Base-by-base conservation (phyloP, 2,797 vertebrate species). In the Cheirogaleus major region DNA sequence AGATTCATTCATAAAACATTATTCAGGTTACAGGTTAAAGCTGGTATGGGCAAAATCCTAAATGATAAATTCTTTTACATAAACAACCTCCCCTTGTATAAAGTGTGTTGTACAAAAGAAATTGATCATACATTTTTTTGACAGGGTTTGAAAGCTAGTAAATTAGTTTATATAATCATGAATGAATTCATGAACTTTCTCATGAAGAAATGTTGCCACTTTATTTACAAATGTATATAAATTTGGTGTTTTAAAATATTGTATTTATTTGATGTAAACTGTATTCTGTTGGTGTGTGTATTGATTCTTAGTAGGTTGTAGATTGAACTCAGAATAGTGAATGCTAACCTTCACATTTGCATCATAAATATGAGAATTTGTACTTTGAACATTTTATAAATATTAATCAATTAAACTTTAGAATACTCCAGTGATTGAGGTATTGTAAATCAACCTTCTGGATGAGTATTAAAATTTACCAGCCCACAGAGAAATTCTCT, bases 361-460 rank as follows among this genome's bases (percentile, higher is more conserved):
- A 95, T 95, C 83, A 67, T 79, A 93, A 94, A 92, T 92, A 97
- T 73, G 73, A 91, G 79, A 93, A 91, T 93, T 95, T 97, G 5
- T 57, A 92, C 76, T 91, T 96, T 75, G 89, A 96, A 57, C 41
- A 79, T 94, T 93, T 97, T 73, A 94, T 73, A 83, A 86, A 92
- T 96, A 95, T 97, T 96, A 95, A 93, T 96, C 92, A 86, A 72
- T 93, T 92, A 93, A 96, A 79, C 90, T 96, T 89, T 61, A 95
- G 94, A 96, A 95, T 65, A 95, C 75, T 95, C 15, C 43, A 94
- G 79, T 83, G 91, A 97, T 94, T 50, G 50, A 91, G 78, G 67
- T 95, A 82, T 22, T 96, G 14, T 94, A 89, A 92, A 72, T 93
- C 55, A 95, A 17, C 38, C 50, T 96, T 92, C 84, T 91, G 84